Base-by-base conservation (phyloP, 2,113 vertebrate genomes). In the Cyanocitta stelleri region DNA sequence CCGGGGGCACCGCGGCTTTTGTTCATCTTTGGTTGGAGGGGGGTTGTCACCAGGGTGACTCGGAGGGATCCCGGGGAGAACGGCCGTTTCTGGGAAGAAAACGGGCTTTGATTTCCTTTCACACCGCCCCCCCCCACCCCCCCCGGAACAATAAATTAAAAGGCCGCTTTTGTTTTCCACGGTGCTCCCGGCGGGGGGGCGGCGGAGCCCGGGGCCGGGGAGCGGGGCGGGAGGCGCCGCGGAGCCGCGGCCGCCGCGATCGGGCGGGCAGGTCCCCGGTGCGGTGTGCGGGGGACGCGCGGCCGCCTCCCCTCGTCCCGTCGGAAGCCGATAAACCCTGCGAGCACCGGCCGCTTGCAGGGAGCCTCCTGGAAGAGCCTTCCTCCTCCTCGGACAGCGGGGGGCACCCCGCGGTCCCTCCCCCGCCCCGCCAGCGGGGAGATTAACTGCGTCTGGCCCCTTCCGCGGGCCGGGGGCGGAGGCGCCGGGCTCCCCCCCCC, bases 21-120 rank as follows among this genome's bases (percentile, higher is more conserved):
- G 78, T 87, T 80, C 84, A 73, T 61, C 68, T 62, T 79, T 79
- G 94, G 95, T 81, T 58, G 71, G 93, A 91, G 85, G 72, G 94
- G 49, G 75, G 73, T 55, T 91, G 97, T 95, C 96, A 97, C 97
- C 95, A 80, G 95, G 93, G 97, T 93, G 97, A 96, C 92, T 91
- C 19, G 93, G 43, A 77, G 95, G 76, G 94, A 74, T 85, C 85
- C 78, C 64, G 89, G 81, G 94, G 90, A 95, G 93, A 93, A 63
- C 67, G 93, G 83, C 64, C 54, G 66, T 44, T 87, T 83, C 92
- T 75, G 77, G 77, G 95, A 88, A 95, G 91, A 84, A 95, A 90
- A 92, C 68, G 59, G 66, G 82, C 92, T 92, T 86, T 52, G 67
- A 62, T 85, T 95, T 89, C 85, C 86, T 93, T 93, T 90, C 86